Evolutionary conservation across 2,888 invertebrate genomes (phyloP), one percentile per base, ranked within the genome.

Genomic region (Lithophane ornitopus): DNA sequence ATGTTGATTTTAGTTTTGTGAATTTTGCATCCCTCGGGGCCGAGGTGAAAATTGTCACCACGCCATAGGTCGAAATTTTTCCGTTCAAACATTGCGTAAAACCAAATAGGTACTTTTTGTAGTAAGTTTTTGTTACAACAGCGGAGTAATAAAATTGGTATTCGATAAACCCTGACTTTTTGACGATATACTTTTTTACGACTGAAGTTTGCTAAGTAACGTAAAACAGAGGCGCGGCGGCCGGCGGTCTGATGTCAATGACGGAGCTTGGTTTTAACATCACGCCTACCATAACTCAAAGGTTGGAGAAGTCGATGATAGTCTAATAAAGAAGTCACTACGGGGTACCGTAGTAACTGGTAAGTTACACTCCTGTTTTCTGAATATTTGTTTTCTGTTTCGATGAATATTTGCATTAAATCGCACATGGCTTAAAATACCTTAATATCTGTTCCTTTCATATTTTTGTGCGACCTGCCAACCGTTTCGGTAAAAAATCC

Each of bases 111-210:
- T n/a, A 56, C 14, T 49, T 56, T 59, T 69, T 52, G 74, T 76
- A 85, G 77, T 77, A 62, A 80, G 75, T 80, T 80, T 52, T 71
- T 74, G 69, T 78, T 61, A 78, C 73, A 82, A 46, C 59, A 59
- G 52, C 59, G 54, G 74, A 65, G 70, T 67, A 77, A 81, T 87
- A 87, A 86, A 87, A 85, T 87, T 80, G 88, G 79, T 82, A 82
- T 82, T 84, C 79, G 80, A 85, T 85, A 87, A 84, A 85, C 74
- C 44, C 76, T 61, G 72, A 62, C 46, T 81, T 80, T 81, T 83
- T 76, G 81, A 67, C 75, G 75, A 77, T 80, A 76, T 78, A 81
- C 75, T 85, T 87, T 87, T 87, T 87, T 84, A 87, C 77, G 88
- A 81, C 22, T 34, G 4, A 80, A 81, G 81, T 82, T 84, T 67